Percentiles rank a stretch among this genome's conserved stretches.
Conservation (phyloP, 2,797 vertebrate species). For the Ataeniobius toweri region DNA sequence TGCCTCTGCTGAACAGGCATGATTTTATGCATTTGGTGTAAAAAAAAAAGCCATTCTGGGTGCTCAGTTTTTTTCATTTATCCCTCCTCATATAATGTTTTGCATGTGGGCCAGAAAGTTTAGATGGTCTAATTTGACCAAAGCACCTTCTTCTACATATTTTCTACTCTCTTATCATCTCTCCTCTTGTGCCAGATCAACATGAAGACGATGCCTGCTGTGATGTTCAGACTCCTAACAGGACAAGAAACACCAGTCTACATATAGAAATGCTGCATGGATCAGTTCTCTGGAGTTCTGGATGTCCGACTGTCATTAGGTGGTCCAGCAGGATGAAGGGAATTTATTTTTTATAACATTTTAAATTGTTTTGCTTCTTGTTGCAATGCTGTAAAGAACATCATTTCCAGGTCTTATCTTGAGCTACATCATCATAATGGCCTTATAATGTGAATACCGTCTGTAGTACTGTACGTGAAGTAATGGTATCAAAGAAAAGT, state of each 20-base stretch:
- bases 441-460: conserved; percentile 75
- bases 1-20: too few species aligned
- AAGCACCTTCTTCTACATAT: not conserved
- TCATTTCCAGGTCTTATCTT: conserved; percentile 76
- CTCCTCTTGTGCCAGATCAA: conserved; percentile 74
- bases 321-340: conserved; percentile 52
- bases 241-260: conserved; percentile 96
- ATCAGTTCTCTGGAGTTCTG: conserved; percentile 52
- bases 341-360: conserved; percentile 80
- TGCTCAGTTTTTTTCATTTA: too few species aligned
- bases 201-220: conserved; percentile 89
- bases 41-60: too few species aligned
- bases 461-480: conserved; percentile 68
- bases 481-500: conserved; percentile 70
- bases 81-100: not conserved
- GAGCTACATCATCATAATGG: conserved; percentile 76
- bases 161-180: conserved; percentile 11
- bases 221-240: conserved; percentile 97
- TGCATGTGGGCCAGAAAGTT: not conserved
- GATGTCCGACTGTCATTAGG: conserved; percentile 48
- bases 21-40: too few species aligned
- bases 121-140: not conserved
- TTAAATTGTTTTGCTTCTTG: conserved; percentile 62
- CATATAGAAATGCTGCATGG: conserved; percentile 82
- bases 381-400: conserved; percentile 72